Evolutionary conservation across 2,888 invertebrate genomes (phyloP), one percentile per base, ranked within the genome.

Genomic region (Lymantria dispar): DNA sequence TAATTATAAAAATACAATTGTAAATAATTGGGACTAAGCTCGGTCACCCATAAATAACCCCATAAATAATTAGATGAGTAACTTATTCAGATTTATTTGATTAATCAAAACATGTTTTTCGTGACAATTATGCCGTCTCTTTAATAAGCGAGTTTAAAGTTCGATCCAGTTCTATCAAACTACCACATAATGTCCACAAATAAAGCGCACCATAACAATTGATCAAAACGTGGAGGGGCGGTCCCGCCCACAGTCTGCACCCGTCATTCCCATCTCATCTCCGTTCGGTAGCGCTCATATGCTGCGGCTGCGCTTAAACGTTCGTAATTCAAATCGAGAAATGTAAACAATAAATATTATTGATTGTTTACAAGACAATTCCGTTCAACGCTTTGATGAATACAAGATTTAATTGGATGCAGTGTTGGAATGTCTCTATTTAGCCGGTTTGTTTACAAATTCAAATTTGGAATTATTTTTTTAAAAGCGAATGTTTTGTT

Each of bases 191-290:
- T 22, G 22, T 2, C 22, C 22, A 22, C 22, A 22, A n/a, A 22
- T 22, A 33, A 33, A 33, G 10, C 33, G 2, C 8, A 33, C 33
- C 9, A 33, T 33, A 33, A 33, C 33, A 33, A 33, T 22, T 22
- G 33, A 33, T 33, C 10, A 10, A 1, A 38, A 40, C 1, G 15
- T 29, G 12, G 41, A 40, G 44, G 41, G 41, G 37, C 29, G 37
- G 37, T 94, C 95, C 96, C 93, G 92, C 91, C 92, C 90, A 65
- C 74, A 78, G 74, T 59, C 10, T 14, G 15, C 60, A 47, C 52
- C 51, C 70, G 69, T 66, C 68, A 68, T 70, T 68, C 68, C 62
- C 67, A 64, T 62, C 65, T 64, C 66, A 60, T 61, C 56, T 31
- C 15, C 12, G 53, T 45, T 53, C 41, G 53, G 62, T 53, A 46